These are phyloP conservation scores for Cheirogaleus medius DNA, from an alignment of 2,113 vertebrate species.

Conservation along the genomic window DNA sequence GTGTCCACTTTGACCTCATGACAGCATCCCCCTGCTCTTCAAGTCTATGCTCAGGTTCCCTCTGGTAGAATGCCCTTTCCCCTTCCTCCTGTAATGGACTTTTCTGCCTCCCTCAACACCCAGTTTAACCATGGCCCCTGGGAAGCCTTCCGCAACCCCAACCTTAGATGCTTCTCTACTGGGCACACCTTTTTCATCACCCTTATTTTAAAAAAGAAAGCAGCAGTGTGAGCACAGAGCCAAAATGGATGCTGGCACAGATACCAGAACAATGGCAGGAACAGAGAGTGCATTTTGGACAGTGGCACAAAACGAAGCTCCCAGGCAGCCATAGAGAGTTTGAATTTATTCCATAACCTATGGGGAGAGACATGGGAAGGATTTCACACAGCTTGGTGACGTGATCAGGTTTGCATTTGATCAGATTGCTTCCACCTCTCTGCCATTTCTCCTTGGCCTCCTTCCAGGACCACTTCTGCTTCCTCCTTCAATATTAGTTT, in stretches of 20 bases:
- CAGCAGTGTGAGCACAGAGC: background rate
- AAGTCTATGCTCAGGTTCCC: background rate
- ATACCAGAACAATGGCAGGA: background rate
- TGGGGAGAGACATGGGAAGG: background rate
- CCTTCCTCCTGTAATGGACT: background rate
- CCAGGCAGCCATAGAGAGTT: background rate
- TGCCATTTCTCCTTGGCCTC: background rate
- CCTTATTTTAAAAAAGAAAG: background rate
- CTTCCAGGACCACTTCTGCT: background rate
- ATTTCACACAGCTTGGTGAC: background rate
- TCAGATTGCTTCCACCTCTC: background rate
- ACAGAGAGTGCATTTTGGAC: background rate
- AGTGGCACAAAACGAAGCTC: background rate
- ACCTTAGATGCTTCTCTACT: background rate
- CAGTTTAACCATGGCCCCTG: background rate
- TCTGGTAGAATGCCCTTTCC: background rate
- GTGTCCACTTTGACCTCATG: background rate
- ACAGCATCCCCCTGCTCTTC: background rate
- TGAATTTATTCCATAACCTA: background rate
- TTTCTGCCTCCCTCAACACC: background rate
- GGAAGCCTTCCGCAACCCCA: background rate
- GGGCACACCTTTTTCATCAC: background rate
- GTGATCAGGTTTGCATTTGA: background rate
- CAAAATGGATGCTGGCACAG: background rate
- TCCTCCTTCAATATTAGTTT: background rate